Evolutionary conservation across 2,113 vertebrate genomes (phyloP).

Genomic region (Onychorhynchus coronatus): DNA sequence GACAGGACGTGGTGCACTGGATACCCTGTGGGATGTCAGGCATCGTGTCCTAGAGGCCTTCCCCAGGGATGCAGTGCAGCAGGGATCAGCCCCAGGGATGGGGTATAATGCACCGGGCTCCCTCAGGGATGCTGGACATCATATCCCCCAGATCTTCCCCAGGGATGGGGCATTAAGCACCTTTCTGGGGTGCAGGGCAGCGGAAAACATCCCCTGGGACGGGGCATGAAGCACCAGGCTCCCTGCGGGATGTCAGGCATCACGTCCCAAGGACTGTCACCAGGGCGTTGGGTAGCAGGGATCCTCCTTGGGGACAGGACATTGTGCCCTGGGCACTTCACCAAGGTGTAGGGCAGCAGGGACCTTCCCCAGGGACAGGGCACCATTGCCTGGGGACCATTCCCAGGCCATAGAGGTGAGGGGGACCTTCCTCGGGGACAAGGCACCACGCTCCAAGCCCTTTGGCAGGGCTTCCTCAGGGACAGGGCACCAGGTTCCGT

Average conservation of each 20-base stretch:
- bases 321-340: neutral
- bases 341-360: rapidly evolving
- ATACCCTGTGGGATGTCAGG: neutral
- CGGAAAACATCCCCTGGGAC: neutral
- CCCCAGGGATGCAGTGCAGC: neutral
- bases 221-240: neutral
- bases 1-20: neutral
- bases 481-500: neutral
- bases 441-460: too few relatives aligned
- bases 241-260: neutral
- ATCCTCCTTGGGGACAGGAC: neutral
- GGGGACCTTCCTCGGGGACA: neutral
- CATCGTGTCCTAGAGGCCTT: neutral
- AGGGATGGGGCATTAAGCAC: neutral
- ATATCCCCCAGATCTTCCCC: neutral
- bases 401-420: neutral
- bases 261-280: neutral
- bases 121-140: too few relatives aligned
- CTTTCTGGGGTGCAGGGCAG: neutral
- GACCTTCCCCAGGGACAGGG: neutral
- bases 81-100: neutral
- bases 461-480: neutral
- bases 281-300: neutral
- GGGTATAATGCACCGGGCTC: neutral
- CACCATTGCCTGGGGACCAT: neutral